Conservation (phyloP, 2,113 vertebrate species). For the Sinocyclocheilus grahami region DNA sequence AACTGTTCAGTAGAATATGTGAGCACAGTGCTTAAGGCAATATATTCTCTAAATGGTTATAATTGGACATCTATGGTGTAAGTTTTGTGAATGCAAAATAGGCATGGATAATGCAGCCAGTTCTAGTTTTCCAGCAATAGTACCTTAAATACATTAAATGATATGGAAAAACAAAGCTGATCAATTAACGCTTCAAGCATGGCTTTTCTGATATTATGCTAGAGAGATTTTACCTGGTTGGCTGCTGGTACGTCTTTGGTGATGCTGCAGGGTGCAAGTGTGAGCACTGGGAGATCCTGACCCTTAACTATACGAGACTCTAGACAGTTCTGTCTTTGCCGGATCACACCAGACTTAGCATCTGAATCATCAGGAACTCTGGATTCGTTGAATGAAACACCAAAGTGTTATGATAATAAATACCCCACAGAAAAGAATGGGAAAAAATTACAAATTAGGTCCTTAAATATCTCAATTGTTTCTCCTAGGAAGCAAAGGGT, state of each 20-base stretch:
- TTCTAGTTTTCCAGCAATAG: background rate
- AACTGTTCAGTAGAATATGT: background rate
- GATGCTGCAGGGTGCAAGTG: slow-evolving; percentile 80
- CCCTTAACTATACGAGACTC: slow-evolving; percentile 78
- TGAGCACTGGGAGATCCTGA: slow-evolving; percentile 78
- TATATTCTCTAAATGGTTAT: background rate
- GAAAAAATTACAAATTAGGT: background rate
- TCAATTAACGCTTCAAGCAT: background rate
- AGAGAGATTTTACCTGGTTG: slow-evolving; percentile 77
- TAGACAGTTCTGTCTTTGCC: slow-evolving; percentile 89
- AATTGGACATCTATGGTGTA: background rate
- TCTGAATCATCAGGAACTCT: slow-evolving; percentile 87
- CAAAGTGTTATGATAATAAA: background rate
- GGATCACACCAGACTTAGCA: slow-evolving; percentile 85
- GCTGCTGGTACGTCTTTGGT: slow-evolving; percentile 70
- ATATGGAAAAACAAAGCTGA: background rate
- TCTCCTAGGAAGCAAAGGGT: background rate
- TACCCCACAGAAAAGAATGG: background rate
- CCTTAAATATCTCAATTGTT: background rate
- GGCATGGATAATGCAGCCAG: background rate
- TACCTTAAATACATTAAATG: no score
- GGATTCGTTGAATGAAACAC: slow-evolving; percentile 6
- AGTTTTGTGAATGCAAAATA: background rate
- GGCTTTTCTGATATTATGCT: background rate
- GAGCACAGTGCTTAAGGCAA: background rate